A percentile compares a stretch with the other conserved stretches of the same genome.
phyloP scores from a whole-genome alignment of 2,113 vertebrate genomes.

The Charina bottae region DNA sequence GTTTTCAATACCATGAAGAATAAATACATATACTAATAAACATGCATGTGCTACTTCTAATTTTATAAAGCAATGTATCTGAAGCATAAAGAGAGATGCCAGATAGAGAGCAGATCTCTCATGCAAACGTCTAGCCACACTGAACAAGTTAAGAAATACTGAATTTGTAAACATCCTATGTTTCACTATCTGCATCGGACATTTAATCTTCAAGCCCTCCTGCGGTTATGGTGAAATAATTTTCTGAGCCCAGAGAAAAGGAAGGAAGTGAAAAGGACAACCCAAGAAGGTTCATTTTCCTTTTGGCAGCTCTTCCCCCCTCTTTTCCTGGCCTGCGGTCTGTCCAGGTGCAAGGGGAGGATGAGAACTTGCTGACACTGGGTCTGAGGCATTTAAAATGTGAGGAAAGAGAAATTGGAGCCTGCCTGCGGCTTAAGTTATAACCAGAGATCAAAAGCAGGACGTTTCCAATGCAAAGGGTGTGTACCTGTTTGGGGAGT shows the following conservation, averaged over 20 bases:
- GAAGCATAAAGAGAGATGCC: not conserved
- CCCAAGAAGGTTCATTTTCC: constrained; percentile 28
- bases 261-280: constrained; percentile 25
- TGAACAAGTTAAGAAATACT: not conserved
- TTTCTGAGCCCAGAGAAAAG: not conserved
- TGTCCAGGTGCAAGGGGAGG: constrained; percentile 60
- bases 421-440: constrained; percentile 57
- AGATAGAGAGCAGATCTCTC: not conserved
- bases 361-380: constrained; percentile 70
- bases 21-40: not conserved
- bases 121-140: not conserved
- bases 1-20: not conserved
- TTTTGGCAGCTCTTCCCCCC: constrained; percentile 49
- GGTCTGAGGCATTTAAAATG: constrained; percentile 64
- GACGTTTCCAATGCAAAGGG: constrained; percentile 52
- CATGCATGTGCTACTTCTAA: not conserved
- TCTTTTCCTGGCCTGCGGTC: constrained; percentile 50
- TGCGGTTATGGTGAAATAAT: constrained; percentile 20
- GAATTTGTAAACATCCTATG: constrained; percentile 9
- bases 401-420: constrained; percentile 73
- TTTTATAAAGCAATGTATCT: not conserved
- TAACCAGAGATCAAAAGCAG: constrained; percentile 63
- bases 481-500: constrained; percentile 52
- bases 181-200: constrained; percentile 23
- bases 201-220: constrained; percentile 26